Conservation (phyloP, 2,888 invertebrate genomes). For the Callimorpha dominula region DNA sequence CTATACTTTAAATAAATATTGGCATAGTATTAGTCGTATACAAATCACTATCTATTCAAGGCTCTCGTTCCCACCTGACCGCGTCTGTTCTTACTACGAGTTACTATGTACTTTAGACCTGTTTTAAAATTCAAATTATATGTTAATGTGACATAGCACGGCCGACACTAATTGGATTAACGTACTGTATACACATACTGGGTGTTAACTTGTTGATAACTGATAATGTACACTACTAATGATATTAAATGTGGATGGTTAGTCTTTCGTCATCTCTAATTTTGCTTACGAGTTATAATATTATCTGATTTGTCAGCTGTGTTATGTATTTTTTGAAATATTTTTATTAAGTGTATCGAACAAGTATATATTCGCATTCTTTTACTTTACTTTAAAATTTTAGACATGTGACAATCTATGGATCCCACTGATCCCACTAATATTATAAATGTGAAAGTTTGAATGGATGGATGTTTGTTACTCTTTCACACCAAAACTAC, state of each 20-base stretch:
- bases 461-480: too few relatives aligned
- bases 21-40: conserved; percentile 24
- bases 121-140: conserved; percentile 81
- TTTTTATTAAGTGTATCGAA: neutral
- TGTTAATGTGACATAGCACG: conserved; percentile 77
- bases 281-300: neutral
- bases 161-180: conserved; percentile 80
- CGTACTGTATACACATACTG: conserved; percentile 43
- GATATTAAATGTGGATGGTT: neutral
- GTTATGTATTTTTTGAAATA: neutral
- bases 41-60: conserved; percentile 25
- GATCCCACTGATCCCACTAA: too few relatives aligned
- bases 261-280: neutral
- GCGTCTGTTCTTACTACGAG: conserved; percentile 50
- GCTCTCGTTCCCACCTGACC: conserved; percentile 62
- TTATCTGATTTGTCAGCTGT: neutral
- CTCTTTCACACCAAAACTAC: too few relatives aligned
- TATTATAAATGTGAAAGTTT: too few relatives aligned
- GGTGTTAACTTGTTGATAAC: conserved; percentile 55
- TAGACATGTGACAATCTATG: neutral
- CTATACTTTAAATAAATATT: neutral
- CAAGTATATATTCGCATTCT: neutral
- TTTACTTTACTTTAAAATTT: neutral
- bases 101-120: conserved; percentile 70
- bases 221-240: conserved; percentile 32